These are phyloP conservation scores for Eulithis prunata DNA, from an alignment of 2,888 invertebrate genomes.

Conservation along the genomic window DNA sequence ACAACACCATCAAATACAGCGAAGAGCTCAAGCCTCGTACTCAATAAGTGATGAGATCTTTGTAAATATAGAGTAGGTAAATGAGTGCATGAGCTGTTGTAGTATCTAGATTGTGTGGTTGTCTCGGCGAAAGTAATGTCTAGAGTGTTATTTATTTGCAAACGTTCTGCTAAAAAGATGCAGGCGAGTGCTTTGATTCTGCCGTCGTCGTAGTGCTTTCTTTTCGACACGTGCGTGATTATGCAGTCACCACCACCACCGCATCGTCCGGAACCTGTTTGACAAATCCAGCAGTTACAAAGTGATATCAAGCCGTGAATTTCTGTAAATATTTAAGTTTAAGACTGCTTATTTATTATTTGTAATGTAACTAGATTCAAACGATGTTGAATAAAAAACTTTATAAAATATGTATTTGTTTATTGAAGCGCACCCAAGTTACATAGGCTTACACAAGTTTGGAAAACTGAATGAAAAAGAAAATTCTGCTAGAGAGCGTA, in stretches of 20 bases:
- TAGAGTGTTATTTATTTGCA: slow-evolving; percentile 40
- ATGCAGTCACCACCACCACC: slow-evolving; percentile 51
- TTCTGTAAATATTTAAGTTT: slow-evolving; percentile 74
- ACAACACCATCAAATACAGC: slow-evolving; percentile 82
- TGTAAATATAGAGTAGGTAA: slow-evolving; percentile 63
- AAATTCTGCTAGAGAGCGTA: slow-evolving; percentile 47
- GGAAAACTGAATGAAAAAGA: slow-evolving; percentile 40
- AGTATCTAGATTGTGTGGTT: slow-evolving; percentile 25
- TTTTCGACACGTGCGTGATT: slow-evolving; percentile 62
- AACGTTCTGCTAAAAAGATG: slow-evolving; percentile 66
- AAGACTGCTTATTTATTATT: slow-evolving; percentile 75
- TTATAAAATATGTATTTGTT: slow-evolving; percentile 38
- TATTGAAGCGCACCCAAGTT: slow-evolving; percentile 13
- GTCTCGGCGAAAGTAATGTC: slow-evolving; percentile 50
- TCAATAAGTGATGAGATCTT: slow-evolving; percentile 53
- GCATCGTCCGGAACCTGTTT: slow-evolving; percentile 48
- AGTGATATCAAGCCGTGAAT: slow-evolving; percentile 61
- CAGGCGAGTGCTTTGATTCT: slow-evolving; percentile 48
- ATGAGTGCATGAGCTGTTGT: slow-evolving; percentile 44
- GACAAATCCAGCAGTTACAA: slow-evolving; percentile 33
- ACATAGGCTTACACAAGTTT: slow-evolving; percentile 23
- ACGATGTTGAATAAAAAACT: slow-evolving; percentile 66
- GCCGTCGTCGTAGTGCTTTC: slow-evolving; percentile 61
- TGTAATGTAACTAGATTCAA: slow-evolving; percentile 58
- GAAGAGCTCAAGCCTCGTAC: slow-evolving; percentile 72